Base-by-base conservation (phyloP, 2,113 vertebrate species). In the Gulo gulo region DNA sequence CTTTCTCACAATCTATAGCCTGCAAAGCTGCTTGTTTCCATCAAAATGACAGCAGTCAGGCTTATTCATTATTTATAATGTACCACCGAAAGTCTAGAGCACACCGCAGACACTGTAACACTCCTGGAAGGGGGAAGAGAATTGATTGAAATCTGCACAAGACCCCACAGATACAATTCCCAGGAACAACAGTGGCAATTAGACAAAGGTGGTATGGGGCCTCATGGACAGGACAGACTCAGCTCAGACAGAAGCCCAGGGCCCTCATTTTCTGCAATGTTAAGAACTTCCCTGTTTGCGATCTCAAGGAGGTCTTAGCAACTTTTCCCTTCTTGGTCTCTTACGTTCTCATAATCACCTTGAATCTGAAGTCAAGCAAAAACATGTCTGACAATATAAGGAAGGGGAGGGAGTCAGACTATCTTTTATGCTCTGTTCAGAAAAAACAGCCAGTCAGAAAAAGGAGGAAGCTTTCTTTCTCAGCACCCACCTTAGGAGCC, bases 41-140 rank as follows among this genome's bases (percentile, higher is more conserved):
- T 74, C 59, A 96, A 52, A 93, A 88, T 95, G 67, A 90, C 93
- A 97, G 59, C 31, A 97, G 50, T 36, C 82, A 76, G 42, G 23
- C 36, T 93, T 85, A 57, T 95, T 83, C 29, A 11, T 97, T 89
- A 94, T 88, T 89, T 95, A 71, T 71, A 57, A 73, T 91, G 88
- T 88, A 11, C 50, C 63, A 59, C 80, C 81, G 47, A n/a, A 55
- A 88, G 83, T 34, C 36, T 83, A 55, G 42, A 65, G 73, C 93
- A 85, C 34, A 86, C 57, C 95, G 63, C 59, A 95, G 80, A 93
- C 9, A 82, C 7, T 29, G 47, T 50, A 50, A 34, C 12, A 76
- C 39, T n/a, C 21, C 12, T 39, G 42, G 18, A 59, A 74, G 26
- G 31, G 23, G 21, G 7, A 73, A 55, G 34, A 76, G 1, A 52